These are phyloP conservation scores for Cygnus atratus DNA, from an alignment of 2,113 vertebrate species.

Conservation along the genomic window DNA sequence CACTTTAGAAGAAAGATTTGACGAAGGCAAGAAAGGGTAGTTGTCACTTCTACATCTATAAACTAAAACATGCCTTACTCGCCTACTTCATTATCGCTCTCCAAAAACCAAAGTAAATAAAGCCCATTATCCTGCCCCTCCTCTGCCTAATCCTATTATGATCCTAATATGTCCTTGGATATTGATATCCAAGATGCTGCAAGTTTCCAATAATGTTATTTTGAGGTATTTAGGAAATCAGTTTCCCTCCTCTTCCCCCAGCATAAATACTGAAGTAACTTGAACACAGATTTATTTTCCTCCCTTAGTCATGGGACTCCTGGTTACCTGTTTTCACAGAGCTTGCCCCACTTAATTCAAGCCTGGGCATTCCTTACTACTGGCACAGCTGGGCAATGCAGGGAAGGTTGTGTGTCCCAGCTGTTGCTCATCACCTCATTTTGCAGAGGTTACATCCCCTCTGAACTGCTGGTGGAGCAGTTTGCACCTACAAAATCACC, in stretches of 20 bases:
- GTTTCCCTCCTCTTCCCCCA: not conserved
- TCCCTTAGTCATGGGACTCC: not conserved
- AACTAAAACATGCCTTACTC: not conserved
- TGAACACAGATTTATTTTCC: not conserved
- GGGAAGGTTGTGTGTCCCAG: not conserved
- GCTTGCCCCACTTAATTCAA: not conserved
- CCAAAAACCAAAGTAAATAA: not conserved
- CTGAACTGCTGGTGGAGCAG: not conserved
- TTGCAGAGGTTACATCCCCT: not conserved
- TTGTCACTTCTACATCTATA: not conserved
- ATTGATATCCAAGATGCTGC: not conserved
- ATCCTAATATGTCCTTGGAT: not conserved
- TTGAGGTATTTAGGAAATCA: not conserved
- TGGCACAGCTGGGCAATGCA: not conserved
- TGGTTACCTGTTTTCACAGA: not conserved
- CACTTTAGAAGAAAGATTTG: not conserved
- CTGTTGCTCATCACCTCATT: not conserved
- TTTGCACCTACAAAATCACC: not conserved
- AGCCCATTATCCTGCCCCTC: not conserved
- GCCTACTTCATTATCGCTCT: not conserved
- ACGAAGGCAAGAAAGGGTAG: not conserved
- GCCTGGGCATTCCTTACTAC: not conserved
- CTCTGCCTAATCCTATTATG: too few species aligned
- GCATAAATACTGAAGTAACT: not conserved
- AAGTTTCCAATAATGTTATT: not conserved